Percentiles rank a stretch among this genome's conserved stretches.
Evolutionary conservation across 1,140 invertebrate species (phyloP).

Genomic region (Heliconius melpomene): DNA sequence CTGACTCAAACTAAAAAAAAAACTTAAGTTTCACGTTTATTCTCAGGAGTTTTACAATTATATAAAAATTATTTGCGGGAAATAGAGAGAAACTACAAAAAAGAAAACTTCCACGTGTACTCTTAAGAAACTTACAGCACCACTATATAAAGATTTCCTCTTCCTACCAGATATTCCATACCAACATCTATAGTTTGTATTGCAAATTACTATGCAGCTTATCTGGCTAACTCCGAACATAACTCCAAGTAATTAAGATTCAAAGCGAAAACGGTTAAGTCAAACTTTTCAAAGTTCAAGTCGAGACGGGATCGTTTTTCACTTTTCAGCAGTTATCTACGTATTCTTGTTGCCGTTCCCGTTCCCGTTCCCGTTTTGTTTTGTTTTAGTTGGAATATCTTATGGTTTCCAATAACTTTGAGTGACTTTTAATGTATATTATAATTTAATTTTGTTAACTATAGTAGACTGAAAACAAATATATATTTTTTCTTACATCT

Average conservation of each 20-base stretch:
- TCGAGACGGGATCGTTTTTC: conserved; percentile 23
- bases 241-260: conserved; percentile 27
- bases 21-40: no score
- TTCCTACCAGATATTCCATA: background rate
- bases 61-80: no score
- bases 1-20: no score
- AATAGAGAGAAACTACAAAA: no score
- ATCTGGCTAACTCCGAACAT: conserved; percentile 9
- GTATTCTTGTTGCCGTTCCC: background rate
- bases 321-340: conserved; percentile 21
- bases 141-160: no score
- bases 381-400: background rate
- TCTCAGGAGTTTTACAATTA: no score
- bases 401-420: background rate
- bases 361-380: background rate
- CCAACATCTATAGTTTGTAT: background rate
- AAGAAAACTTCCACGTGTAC: no score
- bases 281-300: conserved; percentile 13
- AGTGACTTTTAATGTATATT: background rate
- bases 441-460: no score
- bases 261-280: conserved; percentile 18
- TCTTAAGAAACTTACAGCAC: no score
- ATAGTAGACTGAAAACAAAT: no score
- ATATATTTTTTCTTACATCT: no score
- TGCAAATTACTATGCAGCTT: conserved; percentile 12